Percentiles rank a stretch among this genome's conserved stretches.
Conservation (phyloP, 2,113 vertebrate genomes). For the Pseudorectes ferrugineus region DNA sequence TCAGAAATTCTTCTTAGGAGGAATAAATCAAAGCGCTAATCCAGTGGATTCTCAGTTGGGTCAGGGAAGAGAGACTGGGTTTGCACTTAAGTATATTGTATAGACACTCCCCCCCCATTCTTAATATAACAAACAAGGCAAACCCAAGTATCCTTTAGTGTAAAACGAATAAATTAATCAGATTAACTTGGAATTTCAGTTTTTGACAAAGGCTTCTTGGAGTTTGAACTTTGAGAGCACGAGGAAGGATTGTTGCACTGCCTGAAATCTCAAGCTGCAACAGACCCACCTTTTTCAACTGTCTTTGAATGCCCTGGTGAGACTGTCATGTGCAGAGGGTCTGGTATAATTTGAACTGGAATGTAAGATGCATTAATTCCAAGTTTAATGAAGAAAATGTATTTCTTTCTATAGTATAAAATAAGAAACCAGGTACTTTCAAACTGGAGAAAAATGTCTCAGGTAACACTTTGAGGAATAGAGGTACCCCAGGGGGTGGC, state of each 20-base stretch:
- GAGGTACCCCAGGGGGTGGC: not conserved
- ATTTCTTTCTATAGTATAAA: not conserved
- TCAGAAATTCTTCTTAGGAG: not conserved
- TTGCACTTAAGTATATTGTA: not conserved
- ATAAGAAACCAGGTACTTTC: not conserved
- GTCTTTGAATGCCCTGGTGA: not conserved
- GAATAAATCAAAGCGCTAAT: not conserved
- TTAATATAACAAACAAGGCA: not conserved
- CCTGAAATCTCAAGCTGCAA: not conserved
- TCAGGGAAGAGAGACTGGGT: not conserved
- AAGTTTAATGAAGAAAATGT: not conserved
- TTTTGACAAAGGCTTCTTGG: slow-evolving; percentile 15
- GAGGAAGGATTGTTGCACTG: not conserved
- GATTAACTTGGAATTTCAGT: slow-evolving; percentile 18
- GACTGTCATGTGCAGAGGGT: not conserved
- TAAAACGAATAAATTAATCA: slow-evolving; percentile 20
- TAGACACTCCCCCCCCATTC: not conserved
- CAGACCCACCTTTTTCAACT: not conserved
- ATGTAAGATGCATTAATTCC: not conserved
- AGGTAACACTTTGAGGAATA: rapidly evolving
- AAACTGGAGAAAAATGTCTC: not conserved
- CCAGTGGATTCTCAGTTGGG: not conserved
- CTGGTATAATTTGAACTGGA: not conserved
- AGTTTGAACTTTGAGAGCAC: not conserved
- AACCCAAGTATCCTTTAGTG: not conserved